phyloP scores from a whole-genome alignment of 2,797 vertebrate species.

The Silurus lanzhouensis region DNA sequence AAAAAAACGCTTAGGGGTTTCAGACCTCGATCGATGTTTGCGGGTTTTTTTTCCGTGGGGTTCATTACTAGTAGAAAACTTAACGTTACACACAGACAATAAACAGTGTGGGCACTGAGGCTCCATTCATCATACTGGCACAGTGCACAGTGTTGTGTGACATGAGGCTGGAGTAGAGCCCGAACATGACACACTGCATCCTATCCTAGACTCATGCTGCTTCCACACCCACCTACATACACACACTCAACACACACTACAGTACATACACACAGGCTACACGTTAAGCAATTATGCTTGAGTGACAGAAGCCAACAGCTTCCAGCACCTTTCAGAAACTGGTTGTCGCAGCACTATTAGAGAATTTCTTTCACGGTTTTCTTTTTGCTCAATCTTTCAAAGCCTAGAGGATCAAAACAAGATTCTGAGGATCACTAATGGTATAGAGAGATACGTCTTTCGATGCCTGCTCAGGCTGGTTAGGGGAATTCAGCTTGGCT shows the following conservation, averaged over 20 bases:
- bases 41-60: too few relatives aligned
- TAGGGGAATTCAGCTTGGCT: neutral
- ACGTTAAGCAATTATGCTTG: conserved; percentile 35
- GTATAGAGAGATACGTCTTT: neutral
- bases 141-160: conserved; percentile 29
- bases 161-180: conserved; percentile 8
- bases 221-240: neutral
- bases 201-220: conserved; percentile 7
- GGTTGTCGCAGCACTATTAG: neutral
- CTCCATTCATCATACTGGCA: conserved; percentile 42
- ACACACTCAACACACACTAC: neutral
- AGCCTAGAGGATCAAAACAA: conserved; percentile 3
- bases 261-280: conserved; percentile 1
- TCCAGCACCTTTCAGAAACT: neutral
- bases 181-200: conserved; percentile 25
- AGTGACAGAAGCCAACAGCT: conserved; percentile 34
- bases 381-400: neutral
- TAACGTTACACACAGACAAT: too few relatives aligned
- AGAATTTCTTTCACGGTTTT: neutral
- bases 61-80: too few relatives aligned
- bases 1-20: neutral
- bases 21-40: neutral
- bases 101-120: conserved; percentile 10
- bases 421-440: neutral
- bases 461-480: neutral